Percentiles rank a stretch among this genome's conserved stretches.
Conservation (phyloP, 2,113 vertebrate species). For the Ramphastos sulfuratus region DNA sequence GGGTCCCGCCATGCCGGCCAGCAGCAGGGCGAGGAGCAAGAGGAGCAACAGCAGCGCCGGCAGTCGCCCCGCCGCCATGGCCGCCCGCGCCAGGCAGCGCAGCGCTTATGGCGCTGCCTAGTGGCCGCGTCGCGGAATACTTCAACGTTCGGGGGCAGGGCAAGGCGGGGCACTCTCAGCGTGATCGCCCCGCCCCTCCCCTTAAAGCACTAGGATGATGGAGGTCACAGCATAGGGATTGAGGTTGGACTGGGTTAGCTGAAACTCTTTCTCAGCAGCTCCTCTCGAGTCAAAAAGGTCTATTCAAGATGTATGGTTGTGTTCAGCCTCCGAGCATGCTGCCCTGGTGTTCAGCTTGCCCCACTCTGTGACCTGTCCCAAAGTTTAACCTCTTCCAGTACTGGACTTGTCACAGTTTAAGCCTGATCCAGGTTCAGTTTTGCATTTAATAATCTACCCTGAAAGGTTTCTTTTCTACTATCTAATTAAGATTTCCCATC, state of each 20-base stretch:
- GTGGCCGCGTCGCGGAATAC: background rate
- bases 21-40: conserved; percentile 45
- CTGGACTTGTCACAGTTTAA: no score
- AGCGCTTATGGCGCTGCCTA: background rate
- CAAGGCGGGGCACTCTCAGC: background rate
- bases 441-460: background rate
- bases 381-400: background rate
- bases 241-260: background rate
- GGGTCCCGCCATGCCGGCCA: conserved; percentile 59
- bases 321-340: no score
- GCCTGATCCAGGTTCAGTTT: background rate
- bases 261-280: background rate
- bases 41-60: background rate
- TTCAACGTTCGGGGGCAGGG: no score
- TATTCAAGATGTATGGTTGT: no score
- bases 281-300: background rate
- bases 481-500: background rate
- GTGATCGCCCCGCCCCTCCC: background rate
- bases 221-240: accelerated
- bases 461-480: accelerated
- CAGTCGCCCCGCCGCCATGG: background rate
- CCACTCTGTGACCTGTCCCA: background rate
- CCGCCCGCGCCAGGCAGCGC: background rate
- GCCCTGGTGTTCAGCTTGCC: background rate
- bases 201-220: accelerated